phyloP scores from a whole-genome alignment of 2,888 invertebrate species.

The Drosophila diplacantha region DNA sequence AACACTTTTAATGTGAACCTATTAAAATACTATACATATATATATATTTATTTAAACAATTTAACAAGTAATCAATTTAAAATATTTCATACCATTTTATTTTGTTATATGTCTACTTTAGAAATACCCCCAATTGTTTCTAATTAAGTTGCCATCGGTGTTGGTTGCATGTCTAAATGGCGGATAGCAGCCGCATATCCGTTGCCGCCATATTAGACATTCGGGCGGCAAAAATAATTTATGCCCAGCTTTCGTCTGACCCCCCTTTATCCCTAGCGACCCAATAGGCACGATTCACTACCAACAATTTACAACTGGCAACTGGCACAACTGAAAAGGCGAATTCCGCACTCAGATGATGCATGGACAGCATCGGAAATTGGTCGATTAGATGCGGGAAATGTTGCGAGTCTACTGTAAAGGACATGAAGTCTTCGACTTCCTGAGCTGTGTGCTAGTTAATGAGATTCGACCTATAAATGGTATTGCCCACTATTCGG shows the following conservation, averaged over 20 bases:
- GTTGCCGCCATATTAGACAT: constrained; percentile 65
- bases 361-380: constrained; percentile 33
- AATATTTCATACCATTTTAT: not conserved
- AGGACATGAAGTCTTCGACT: constrained; percentile 5
- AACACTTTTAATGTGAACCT: too few species aligned
- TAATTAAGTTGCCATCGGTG: constrained; percentile 2
- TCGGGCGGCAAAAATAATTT: constrained; percentile 64
- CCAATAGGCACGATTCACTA: not conserved
- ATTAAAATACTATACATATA: too few species aligned
- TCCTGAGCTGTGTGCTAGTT: constrained; percentile 11
- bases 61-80: not conserved
- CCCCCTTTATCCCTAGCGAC: constrained; percentile 4
- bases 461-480: constrained; percentile 1
- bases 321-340: constrained; percentile 10
- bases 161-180: constrained; percentile 33
- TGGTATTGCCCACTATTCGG: constrained; percentile 51
- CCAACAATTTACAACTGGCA: constrained; percentile 8
- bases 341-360: constrained; percentile 25
- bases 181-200: constrained; percentile 46
- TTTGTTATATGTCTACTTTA: not conserved
- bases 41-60: not conserved
- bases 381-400: constrained; percentile 31
- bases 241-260: constrained; percentile 45
- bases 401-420: constrained; percentile 6
- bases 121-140: not conserved